phyloP scores from a whole-genome alignment of 2,113 vertebrate species.

The Thinocorus orbignyianus region DNA sequence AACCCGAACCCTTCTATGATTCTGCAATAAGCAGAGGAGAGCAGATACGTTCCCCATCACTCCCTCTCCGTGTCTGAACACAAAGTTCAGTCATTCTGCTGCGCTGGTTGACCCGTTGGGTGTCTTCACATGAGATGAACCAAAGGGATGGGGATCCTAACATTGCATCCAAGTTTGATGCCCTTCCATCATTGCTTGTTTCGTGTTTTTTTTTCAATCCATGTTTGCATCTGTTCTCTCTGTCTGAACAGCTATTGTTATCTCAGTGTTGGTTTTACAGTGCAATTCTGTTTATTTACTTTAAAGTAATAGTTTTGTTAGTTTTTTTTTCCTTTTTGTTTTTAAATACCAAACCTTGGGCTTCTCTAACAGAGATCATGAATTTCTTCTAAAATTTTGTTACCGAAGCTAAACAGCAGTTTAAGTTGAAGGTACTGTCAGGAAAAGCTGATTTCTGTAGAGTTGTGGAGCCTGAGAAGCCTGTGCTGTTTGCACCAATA shows the following conservation, averaged over 20 bases:
- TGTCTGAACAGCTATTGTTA: neutral
- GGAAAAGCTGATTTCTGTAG: neutral
- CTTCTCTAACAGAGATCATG: neutral
- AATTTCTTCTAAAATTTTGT: neutral
- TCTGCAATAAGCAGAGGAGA: neutral
- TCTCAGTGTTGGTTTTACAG: neutral
- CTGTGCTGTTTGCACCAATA: neutral
- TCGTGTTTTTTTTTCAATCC: neutral
- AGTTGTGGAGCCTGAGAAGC: neutral
- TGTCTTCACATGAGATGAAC: neutral
- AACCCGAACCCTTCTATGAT: no score
- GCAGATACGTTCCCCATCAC: neutral
- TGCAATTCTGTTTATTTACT: neutral
- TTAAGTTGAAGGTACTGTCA: neutral
- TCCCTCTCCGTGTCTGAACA: rapidly evolving
- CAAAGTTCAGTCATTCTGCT: neutral
- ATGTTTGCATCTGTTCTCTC: neutral
- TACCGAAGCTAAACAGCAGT: neutral
- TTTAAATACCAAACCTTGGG: neutral
- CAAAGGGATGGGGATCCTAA: neutral
- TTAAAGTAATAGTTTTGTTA: neutral
- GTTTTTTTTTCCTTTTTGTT: rapidly evolving
- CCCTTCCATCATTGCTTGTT: neutral
- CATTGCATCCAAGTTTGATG: neutral
- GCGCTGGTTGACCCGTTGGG: neutral